Conservation (phyloP, 2,113 vertebrate species). For the Phrynosoma blainvillii region DNA sequence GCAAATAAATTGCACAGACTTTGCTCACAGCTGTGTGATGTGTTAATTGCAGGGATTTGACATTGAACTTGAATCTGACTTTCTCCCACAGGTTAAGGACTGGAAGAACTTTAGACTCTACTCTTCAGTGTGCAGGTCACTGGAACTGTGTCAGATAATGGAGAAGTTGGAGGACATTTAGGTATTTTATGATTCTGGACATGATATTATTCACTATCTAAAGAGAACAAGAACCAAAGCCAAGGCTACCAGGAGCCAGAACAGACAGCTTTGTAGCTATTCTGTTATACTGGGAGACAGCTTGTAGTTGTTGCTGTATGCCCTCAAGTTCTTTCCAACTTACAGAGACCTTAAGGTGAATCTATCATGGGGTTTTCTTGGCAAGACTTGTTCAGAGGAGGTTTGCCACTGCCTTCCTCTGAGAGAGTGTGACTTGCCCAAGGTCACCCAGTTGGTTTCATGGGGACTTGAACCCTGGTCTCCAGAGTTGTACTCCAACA, state of each 20-base stretch:
- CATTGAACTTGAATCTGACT: not conserved
- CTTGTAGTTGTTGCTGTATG: too few relatives aligned
- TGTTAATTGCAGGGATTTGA: not conserved
- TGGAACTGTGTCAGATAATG: not conserved
- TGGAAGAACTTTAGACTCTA: not conserved
- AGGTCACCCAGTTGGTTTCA: too few relatives aligned
- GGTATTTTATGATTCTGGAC: not conserved
- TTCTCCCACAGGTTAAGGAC: not conserved
- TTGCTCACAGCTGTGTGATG: not conserved
- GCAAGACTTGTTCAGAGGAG: too few relatives aligned
- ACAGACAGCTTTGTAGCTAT: not conserved
- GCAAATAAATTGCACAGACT: not conserved
- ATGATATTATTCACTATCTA: not conserved
- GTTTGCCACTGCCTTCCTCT: too few relatives aligned
- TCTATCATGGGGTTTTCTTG: too few relatives aligned
- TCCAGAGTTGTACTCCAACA: too few relatives aligned
- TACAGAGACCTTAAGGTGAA: too few relatives aligned
- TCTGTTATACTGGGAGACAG: too few relatives aligned
- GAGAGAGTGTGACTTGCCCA: too few relatives aligned
- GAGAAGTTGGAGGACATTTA: not conserved
- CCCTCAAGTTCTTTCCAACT: too few relatives aligned
- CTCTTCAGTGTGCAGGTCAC: not conserved
- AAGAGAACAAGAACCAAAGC: not conserved
- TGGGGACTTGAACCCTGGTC: too few relatives aligned
- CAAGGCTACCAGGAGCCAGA: not conserved